Base-by-base conservation (phyloP, 2,113 vertebrate genomes). In the Lamprotornis superbus region DNA sequence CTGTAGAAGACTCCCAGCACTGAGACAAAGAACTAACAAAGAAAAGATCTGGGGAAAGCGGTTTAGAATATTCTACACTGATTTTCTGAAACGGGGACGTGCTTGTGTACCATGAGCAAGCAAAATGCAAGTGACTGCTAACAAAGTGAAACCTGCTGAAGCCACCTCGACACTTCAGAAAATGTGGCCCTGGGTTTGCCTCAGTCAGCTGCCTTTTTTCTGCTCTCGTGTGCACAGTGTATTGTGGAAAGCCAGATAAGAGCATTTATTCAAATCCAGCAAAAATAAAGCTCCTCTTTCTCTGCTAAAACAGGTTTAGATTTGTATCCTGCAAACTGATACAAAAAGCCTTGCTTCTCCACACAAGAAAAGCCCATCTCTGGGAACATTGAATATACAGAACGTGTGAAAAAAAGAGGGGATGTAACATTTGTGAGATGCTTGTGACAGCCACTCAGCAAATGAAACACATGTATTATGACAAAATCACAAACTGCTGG, bases 401-500 rank as follows among this genome's bases (percentile, higher is more conserved):
- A 93, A 92, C 4, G 8, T 80, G 93, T 84, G 79, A 96, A 94
- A 65, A 88, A 86, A 78, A 76, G 83, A 94, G 73, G 37, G 93
- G 78, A 95, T 96, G 93, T 92, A 93, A 94, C 94, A 95, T 96
- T 92, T 96, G 92, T 96, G 94, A 93, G 93, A 97, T 78, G 96
- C 96, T 94, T 39, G 69, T 97, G 94, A 96, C 95, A 80, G 93
- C 70, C 92, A 96, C 92, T 94, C 70, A 5, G 87, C 96, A 89
- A 96, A 85, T 25, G 85, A 95, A 97, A 93, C 96, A 97, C 97
- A 96, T 96, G 97, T 96, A 97, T 97, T 96, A 95, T 90, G 96
- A 97, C 93, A 97, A 97, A 97, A 96, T 97, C 90, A 94, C 93
- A 97, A 97, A 97, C 74, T 98, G 97, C 81, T 87, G 97, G 94